These are phyloP conservation scores for Norana najaformis DNA, from an alignment of 2,888 invertebrate species.

Conservation along the genomic window DNA sequence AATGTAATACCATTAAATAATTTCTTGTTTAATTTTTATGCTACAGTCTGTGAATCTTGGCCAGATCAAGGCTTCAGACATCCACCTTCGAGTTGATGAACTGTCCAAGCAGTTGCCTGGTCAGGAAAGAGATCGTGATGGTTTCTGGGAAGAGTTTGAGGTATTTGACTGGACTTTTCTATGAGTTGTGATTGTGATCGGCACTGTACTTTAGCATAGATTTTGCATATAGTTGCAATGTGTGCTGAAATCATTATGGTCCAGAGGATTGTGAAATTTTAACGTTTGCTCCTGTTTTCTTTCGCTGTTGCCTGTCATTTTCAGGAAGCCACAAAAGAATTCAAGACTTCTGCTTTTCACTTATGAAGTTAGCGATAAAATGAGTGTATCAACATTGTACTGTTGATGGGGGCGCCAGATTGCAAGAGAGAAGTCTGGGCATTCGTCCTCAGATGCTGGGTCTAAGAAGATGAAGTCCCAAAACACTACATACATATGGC, in stretches of 20 bases:
- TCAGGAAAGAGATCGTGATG: conserved; percentile 77
- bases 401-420: too few relatives aligned
- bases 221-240: not conserved
- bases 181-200: not conserved
- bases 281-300: too few relatives aligned
- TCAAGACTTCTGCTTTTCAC: too few relatives aligned
- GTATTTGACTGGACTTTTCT: conserved; percentile 43
- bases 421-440: too few relatives aligned
- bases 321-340: too few relatives aligned
- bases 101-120: conserved; percentile 73
- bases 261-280: too few relatives aligned
- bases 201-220: not conserved
- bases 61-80: conserved; percentile 82
- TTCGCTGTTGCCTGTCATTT: too few relatives aligned
- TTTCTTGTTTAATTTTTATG: not conserved
- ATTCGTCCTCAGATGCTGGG: too few relatives aligned
- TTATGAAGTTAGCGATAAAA: too few relatives aligned
- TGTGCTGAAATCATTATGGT: not conserved
- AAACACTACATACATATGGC: too few relatives aligned
- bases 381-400: too few relatives aligned
- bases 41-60: conserved; percentile 87
- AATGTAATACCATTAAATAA: not conserved
- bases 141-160: conserved; percentile 97
- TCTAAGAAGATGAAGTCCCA: too few relatives aligned
- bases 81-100: conserved; percentile 71